Percentiles rank a stretch among this genome's conserved stretches.
Evolutionary conservation across 1,140 invertebrate species (phyloP).

Genomic region (Geopemphigus sp.): DNA sequence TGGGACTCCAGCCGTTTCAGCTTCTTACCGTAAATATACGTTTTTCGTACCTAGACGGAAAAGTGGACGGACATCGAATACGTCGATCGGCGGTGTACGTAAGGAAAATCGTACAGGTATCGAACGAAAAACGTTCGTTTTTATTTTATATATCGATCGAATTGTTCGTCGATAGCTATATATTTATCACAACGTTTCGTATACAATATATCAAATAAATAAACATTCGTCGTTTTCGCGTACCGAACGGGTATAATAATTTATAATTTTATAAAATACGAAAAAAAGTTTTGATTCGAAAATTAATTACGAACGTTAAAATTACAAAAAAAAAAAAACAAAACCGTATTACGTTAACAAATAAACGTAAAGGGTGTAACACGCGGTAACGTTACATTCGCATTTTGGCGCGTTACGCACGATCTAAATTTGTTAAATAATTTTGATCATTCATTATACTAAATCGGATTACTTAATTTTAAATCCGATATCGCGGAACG

Average conservation of each 20-base stretch:
- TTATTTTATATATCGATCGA: too few relatives aligned
- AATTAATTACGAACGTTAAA: constrained; percentile 5
- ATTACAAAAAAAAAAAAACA: too few relatives aligned
- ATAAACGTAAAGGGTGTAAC: constrained; percentile 41
- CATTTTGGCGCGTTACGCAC: background rate
- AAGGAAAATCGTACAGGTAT: too few relatives aligned
- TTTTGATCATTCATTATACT: constrained; percentile 7
- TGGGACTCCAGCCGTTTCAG: too few relatives aligned
- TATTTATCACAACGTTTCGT: background rate
- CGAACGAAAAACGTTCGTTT: too few relatives aligned
- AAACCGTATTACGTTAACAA: background rate
- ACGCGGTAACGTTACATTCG: background rate
- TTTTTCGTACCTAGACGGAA: too few relatives aligned
- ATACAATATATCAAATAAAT: constrained; percentile 27
- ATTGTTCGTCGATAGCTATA: background rate
- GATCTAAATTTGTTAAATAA: background rate
- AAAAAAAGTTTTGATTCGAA: constrained; percentile 27
- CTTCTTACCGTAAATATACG: too few relatives aligned
- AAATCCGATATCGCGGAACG: background rate
- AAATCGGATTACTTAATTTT: background rate
- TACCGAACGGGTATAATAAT: constrained; percentile 4
- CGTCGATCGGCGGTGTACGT: too few relatives aligned
- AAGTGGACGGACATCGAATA: too few relatives aligned
- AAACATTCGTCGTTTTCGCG: background rate
- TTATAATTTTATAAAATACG: background rate